A percentile compares a stretch with the other conserved stretches of the same genome.
These are phyloP conservation scores for Gila orcuttii DNA, from an alignment of 2,113 vertebrate species.

Conservation along the genomic window DNA sequence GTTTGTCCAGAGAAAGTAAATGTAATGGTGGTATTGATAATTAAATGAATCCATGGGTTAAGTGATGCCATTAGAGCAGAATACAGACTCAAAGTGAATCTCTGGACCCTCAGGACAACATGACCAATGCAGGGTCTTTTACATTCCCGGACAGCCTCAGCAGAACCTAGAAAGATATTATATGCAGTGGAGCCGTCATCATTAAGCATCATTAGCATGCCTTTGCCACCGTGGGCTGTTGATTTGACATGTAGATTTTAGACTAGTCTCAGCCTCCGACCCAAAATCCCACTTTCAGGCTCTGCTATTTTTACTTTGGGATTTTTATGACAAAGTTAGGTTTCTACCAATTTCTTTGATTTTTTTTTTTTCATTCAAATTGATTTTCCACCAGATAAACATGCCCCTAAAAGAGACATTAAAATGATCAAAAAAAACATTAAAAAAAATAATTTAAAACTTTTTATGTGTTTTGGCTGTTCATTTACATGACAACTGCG, in stretches of 20 bases:
- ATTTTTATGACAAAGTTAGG: neutral
- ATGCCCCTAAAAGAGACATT: no score
- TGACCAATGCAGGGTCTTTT: conserved; percentile 38
- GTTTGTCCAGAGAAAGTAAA: conserved; percentile 23
- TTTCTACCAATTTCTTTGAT: neutral
- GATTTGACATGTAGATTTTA: neutral
- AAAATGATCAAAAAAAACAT: no score
- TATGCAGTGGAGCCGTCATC: neutral
- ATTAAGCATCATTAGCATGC: neutral
- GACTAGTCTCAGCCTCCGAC: neutral
- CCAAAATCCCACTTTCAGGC: neutral
- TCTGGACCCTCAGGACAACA: conserved; percentile 29
- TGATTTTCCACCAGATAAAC: no score
- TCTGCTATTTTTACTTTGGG: neutral
- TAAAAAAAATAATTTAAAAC: rapidly evolving
- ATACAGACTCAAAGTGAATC: conserved; percentile 35
- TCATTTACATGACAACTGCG: no score
- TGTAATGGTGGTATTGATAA: conserved; percentile 10
- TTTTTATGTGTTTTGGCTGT: no score
- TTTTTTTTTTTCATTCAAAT: no score
- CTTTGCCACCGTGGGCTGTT: neutral
- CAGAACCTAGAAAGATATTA: neutral
- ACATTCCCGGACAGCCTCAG: neutral
- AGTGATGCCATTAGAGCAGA: neutral
- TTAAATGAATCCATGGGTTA: conserved; percentile 26